Evolutionary conservation across 2,113 vertebrate genomes (phyloP).

Genomic region (Rafetus swinhoei): DNA sequence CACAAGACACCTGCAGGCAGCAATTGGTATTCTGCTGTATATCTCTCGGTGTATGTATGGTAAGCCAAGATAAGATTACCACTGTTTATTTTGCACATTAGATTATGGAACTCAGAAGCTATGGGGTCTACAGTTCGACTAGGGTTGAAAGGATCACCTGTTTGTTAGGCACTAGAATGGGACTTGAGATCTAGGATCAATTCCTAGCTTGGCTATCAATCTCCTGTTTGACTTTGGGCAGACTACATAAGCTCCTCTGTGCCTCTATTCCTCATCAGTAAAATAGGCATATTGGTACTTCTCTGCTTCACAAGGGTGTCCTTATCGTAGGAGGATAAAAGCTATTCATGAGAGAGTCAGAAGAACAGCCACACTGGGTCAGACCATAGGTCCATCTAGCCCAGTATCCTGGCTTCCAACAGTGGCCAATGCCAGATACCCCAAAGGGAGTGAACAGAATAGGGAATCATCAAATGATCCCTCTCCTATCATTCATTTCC

Average conservation of each 20-base stretch:
- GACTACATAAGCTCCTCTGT: neutral
- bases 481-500: no score
- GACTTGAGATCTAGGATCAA: neutral
- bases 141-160: neutral
- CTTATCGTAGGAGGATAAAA: neutral
- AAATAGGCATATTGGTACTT: neutral
- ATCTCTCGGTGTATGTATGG: neutral
- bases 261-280: neutral
- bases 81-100: neutral
- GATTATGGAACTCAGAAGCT: neutral
- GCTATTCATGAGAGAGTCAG: neutral
- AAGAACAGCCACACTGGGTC: no score
- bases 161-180: neutral
- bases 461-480: no score
- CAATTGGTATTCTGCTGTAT: neutral
- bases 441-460: no score
- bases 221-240: neutral
- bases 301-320: neutral
- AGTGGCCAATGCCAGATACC: no score
- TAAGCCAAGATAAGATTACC: neutral
- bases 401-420: no score
- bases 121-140: rapidly evolving
- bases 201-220: neutral
- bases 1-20: neutral
- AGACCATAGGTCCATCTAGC: no score